Percentiles rank a stretch among this genome's conserved stretches.
These are phyloP conservation scores for Sisyra nigra DNA, from an alignment of 2,888 invertebrate genomes.

Conservation along the genomic window DNA sequence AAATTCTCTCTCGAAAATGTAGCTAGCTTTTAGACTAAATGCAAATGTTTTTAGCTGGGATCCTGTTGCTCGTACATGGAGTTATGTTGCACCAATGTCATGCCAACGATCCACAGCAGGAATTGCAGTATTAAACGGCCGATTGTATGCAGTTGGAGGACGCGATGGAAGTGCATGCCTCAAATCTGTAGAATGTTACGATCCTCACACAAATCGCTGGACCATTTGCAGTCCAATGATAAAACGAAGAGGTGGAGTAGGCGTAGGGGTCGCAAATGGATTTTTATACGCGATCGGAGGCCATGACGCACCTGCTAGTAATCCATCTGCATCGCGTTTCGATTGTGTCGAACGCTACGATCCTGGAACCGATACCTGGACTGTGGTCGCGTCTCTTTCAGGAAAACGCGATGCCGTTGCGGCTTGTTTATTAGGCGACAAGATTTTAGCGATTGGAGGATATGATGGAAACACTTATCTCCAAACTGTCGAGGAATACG, in stretches of 20 bases:
- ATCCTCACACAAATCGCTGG: conserved; percentile 66
- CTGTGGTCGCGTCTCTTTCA: conserved; percentile 65
- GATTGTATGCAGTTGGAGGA: conserved; percentile 84
- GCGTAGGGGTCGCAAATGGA: conserved; percentile 74
- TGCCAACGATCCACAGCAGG: conserved; percentile 82
- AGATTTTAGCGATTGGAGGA: conserved; percentile 72
- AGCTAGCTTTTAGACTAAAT: too few species aligned
- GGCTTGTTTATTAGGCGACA: conserved; percentile 69
- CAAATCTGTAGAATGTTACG: conserved; percentile 70
- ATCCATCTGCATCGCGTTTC: conserved; percentile 65
- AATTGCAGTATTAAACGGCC: conserved; percentile 68
- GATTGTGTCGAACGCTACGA: conserved; percentile 81
- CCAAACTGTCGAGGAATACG: conserved; percentile 77
- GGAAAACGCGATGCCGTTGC: conserved; percentile 80
- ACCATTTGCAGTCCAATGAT: conserved; percentile 76
- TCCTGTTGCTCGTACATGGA: conserved; percentile 76
- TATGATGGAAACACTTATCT: conserved; percentile 83
- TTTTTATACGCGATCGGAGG: conserved; percentile 86
- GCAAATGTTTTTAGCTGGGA: too few species aligned
- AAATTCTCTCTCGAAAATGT: too few species aligned
- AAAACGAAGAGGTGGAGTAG: conserved; percentile 73
- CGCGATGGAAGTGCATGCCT: conserved; percentile 84
- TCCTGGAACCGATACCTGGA: conserved; percentile 71
- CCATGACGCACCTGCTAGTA: conserved; percentile 82
- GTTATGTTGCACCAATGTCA: conserved; percentile 78